Evolutionary conservation across 2,888 invertebrate genomes (phyloP).

Genomic region (Cephus rjabovi): DNA sequence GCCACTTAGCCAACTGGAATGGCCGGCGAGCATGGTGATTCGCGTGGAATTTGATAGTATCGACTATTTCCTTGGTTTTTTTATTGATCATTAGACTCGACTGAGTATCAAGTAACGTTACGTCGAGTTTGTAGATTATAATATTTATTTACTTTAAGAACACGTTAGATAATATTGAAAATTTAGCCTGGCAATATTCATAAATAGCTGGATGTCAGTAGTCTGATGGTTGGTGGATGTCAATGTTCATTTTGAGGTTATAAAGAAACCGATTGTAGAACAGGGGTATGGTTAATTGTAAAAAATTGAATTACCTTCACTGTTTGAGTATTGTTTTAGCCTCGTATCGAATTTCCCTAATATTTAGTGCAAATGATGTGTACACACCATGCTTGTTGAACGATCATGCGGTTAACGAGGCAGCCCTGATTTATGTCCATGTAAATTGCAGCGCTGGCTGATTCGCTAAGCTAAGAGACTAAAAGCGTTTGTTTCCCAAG

Average conservation of each 20-base stretch:
- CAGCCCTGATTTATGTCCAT: neutral
- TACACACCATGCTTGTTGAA: neutral
- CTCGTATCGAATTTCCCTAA: neutral
- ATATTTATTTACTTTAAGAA: neutral
- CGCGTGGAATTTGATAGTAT: neutral
- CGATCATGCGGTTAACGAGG: neutral
- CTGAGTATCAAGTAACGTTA: neutral
- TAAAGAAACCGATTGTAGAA: neutral
- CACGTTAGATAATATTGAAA: neutral
- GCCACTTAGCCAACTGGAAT: neutral
- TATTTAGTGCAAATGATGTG: neutral
- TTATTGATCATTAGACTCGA: too few relatives aligned
- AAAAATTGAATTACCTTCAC: neutral
- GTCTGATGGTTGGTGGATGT: neutral
- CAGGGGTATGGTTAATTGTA: neutral
- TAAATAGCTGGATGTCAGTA: too few relatives aligned
- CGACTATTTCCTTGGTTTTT: neutral
- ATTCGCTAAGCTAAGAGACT: neutral
- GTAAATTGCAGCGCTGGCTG: neutral
- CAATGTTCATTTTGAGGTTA: neutral
- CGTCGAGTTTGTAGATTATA: neutral
- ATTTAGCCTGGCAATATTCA: too few relatives aligned
- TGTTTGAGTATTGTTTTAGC: neutral
- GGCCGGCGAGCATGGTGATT: neutral
- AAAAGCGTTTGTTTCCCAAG: neutral